phyloP scores from a whole-genome alignment of 2,113 vertebrate genomes.

The Anseranas semipalmata region DNA sequence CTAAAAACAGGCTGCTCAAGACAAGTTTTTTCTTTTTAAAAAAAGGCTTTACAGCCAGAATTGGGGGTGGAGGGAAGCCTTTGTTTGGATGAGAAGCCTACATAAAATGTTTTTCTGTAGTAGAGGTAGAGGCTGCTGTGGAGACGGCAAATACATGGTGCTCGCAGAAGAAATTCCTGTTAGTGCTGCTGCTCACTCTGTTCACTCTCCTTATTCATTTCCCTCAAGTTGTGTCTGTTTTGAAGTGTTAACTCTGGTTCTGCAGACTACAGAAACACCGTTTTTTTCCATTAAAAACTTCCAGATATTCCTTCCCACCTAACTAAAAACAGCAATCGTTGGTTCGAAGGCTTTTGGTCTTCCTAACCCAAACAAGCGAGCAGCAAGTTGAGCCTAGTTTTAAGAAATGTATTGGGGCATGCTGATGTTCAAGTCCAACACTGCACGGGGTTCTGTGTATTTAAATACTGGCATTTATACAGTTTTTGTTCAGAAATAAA shows the following conservation, averaged over 20 bases:
- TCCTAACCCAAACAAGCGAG: background rate
- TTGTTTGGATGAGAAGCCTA: no score
- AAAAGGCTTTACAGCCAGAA: background rate
- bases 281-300: background rate
- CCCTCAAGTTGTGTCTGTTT: background rate
- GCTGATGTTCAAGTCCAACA: background rate
- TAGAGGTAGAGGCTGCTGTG: background rate
- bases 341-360: background rate
- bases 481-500: background rate
- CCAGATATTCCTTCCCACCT: fast-evolving
- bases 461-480: background rate
- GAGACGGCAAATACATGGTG: background rate
- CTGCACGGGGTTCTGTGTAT: background rate
- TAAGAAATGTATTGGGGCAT: background rate
- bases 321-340: background rate
- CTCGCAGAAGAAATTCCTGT: background rate
- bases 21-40: background rate
- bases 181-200: background rate
- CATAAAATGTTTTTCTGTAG: background rate
- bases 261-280: background rate
- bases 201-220: background rate
- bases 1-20: background rate
- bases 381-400: background rate
- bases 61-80: background rate
- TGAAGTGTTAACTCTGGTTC: background rate